Conservation (phyloP, 2,888 invertebrate species). For the Cheilosia vulpina region DNA sequence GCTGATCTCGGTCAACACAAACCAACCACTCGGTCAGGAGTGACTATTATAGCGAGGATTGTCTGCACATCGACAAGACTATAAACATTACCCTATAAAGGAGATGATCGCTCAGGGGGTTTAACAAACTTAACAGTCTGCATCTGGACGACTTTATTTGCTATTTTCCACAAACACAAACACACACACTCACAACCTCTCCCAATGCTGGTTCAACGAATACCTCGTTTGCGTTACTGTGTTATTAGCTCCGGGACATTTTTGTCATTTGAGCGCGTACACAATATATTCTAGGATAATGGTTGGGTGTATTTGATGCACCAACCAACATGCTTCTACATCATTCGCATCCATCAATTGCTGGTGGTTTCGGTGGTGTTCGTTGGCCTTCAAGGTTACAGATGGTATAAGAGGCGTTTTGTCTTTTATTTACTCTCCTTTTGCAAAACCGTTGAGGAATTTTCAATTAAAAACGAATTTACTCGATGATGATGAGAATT, state of each 20-base stretch:
- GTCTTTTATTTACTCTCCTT: conserved; percentile 1
- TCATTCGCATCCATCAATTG: conserved; percentile 48
- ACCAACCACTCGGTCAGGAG: conserved; percentile 24
- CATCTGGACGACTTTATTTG: background rate
- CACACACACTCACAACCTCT: too few relatives aligned
- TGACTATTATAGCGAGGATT: background rate
- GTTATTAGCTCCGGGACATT: conserved; percentile 36
- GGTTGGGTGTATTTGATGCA: conserved; percentile 16
- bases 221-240: conserved; percentile 21
- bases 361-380: conserved; percentile 19
- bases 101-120: background rate
- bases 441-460: conserved; percentile 61
- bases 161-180: background rate
- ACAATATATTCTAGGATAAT: conserved; percentile 60
- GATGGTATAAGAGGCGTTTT: conserved; percentile 16
- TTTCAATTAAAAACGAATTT: conserved; percentile 74
- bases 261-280: conserved; percentile 45
- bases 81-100: background rate
- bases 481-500: conserved; percentile 59
- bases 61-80: background rate
- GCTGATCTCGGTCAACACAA: conserved; percentile 2
- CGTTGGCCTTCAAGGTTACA: conserved; percentile 58
- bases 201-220: conserved; percentile 33
- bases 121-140: background rate
- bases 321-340: background rate